Evolutionary conservation across 2,113 vertebrate species (phyloP).

Genomic region (Oceanites oceanicus): DNA sequence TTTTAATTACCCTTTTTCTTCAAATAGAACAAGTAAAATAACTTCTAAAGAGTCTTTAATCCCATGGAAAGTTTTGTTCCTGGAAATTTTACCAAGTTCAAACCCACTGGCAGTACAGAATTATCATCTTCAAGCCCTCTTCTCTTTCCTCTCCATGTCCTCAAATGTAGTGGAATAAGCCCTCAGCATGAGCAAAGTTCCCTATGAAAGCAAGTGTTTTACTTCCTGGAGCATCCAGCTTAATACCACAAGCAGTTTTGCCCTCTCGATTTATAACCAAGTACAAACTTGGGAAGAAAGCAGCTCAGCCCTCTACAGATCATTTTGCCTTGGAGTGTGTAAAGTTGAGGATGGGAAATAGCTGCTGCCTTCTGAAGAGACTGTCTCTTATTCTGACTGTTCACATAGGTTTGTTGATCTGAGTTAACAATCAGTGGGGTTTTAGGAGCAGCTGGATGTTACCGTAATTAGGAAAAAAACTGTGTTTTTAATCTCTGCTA

Average conservation of each 20-base stretch:
- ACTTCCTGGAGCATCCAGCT: not conserved
- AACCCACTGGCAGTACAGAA: not conserved
- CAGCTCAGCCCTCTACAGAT: not conserved
- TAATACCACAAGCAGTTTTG: not conserved
- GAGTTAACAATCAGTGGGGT: not conserved
- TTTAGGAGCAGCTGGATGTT: constrained; percentile 35
- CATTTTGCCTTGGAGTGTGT: not conserved
- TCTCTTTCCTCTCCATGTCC: not conserved
- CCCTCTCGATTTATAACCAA: not conserved
- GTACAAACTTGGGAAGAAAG: not conserved
- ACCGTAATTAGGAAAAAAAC: constrained; percentile 12
- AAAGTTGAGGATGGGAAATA: not conserved
- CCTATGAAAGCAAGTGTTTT: not conserved
- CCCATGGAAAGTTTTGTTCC: not conserved
- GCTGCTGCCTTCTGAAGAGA: not conserved
- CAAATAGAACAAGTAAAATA: not conserved
- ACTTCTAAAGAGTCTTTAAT: not conserved
- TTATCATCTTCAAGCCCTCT: not conserved
- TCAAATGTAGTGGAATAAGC: not conserved
- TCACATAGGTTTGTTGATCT: not conserved
- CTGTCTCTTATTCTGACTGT: not conserved
- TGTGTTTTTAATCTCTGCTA: constrained; percentile 15
- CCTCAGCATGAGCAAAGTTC: not conserved
- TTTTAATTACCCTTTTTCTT: not conserved
- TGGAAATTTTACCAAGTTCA: not conserved